phyloP scores from a whole-genome alignment of 2,888 invertebrate species.

The Eledona agricola region DNA sequence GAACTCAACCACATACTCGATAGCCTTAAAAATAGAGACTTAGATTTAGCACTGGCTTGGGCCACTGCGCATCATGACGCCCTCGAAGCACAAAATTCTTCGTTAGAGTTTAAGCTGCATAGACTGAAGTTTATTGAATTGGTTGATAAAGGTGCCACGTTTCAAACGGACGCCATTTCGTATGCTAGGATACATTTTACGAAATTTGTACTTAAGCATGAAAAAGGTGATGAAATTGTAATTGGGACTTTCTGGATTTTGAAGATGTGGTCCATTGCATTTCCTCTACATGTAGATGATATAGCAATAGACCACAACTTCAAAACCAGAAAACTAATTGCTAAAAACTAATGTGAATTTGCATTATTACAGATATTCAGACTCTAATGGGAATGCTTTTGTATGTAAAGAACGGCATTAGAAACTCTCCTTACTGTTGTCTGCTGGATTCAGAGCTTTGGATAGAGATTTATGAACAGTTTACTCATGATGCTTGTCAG shows the following conservation, averaged over 20 bases:
- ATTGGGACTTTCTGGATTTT: slow-evolving; percentile 1
- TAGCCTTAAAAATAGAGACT: slow-evolving; percentile 81
- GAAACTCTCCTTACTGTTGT: slow-evolving; percentile 80
- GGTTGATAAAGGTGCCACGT: slow-evolving; percentile 70
- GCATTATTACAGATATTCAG: slow-evolving; percentile 73
- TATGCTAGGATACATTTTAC: slow-evolving; percentile 89
- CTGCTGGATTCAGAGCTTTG: slow-evolving; percentile 80
- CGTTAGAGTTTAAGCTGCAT: slow-evolving; percentile 84
- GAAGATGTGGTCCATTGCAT: background rate
- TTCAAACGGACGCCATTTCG: slow-evolving; percentile 83
- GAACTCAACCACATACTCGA: slow-evolving; percentile 90
- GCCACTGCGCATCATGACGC: slow-evolving; percentile 78
- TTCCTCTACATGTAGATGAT: too few species aligned
- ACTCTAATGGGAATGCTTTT: slow-evolving; percentile 86
- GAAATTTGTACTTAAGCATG: slow-evolving; percentile 78
- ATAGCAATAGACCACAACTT: too few species aligned
- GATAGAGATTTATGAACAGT: slow-evolving; percentile 88
- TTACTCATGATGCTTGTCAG: slow-evolving; percentile 91
- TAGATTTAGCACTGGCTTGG: slow-evolving; percentile 90
- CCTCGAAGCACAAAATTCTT: slow-evolving; percentile 73
- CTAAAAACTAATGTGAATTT: too few species aligned
- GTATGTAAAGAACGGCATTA: slow-evolving; percentile 80
- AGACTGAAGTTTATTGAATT: slow-evolving; percentile 81
- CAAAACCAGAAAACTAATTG: too few species aligned
- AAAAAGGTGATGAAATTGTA: slow-evolving; percentile 76